Base-by-base conservation (phyloP, 2,888 invertebrate species). In the Cryptocheilus praepositus region DNA sequence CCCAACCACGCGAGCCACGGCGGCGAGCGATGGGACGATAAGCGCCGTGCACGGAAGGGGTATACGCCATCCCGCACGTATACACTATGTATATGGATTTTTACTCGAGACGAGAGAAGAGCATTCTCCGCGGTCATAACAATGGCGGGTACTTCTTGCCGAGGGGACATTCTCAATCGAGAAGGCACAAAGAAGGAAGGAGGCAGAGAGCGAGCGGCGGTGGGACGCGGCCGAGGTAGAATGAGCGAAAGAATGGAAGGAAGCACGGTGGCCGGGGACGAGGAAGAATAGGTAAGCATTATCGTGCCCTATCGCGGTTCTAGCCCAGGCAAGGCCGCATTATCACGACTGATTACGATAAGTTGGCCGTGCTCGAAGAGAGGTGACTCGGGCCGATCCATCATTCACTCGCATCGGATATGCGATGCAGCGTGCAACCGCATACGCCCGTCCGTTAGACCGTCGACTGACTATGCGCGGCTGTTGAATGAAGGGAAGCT, bases 51-150 rank as follows among this genome's bases (percentile, higher is more conserved):
- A 15, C 45, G 2, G 44, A 45, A 44, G 44, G 44, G 13, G 16
- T 64, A n/a, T 15, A 49, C 18, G 16, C 45, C 59, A 54, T 59
- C 25, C 16, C 55, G 63, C 36, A 36, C 36, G 36, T 36, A 36
- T 36, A 62, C 53, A 36, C 58, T 44, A 56, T 49, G 49, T 49
- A 49, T 77, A 81, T 78, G 71, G 75, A 81, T 81, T 81, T 82
- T 78, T 70, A 77, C 78, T 77, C 72, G 76, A 81, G 75, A 75
- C 71, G 67, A 67, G 63, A 70, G 71, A 73, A 66, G 67, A 71
- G 76, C 70, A 76, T 79, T 80, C 74, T 67, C 56, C 57, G 55
- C 68, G 61, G 62, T 60, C 67, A 67, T 72, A 73, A 71, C 71
- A 80, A 81, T 74, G 70, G 61, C 61, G 60, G 65, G 73, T 55